These are phyloP conservation scores for Otis tarda DNA, from an alignment of 2,113 vertebrate species.

Conservation along the genomic window DNA sequence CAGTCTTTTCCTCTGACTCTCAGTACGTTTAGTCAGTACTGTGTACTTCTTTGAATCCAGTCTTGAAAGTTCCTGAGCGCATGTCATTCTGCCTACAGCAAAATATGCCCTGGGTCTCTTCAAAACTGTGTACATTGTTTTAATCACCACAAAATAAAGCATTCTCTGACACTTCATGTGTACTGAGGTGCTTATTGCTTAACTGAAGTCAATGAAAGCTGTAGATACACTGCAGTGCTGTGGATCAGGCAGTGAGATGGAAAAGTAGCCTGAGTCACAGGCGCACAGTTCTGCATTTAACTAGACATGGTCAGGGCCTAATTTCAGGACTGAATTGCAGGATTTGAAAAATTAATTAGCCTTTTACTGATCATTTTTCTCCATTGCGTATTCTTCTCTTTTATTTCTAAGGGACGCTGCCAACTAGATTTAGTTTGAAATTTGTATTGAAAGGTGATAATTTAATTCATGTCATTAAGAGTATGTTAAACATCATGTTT, in stretches of 20 bases:
- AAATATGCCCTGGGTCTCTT: neutral
- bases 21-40: neutral
- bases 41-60: neutral
- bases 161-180: neutral
- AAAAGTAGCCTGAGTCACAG: neutral
- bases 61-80: neutral
- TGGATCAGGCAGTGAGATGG: neutral
- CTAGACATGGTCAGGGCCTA: neutral
- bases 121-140: neutral
- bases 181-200: neutral
- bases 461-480: neutral
- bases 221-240: neutral
- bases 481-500: neutral
- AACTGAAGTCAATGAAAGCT: neutral
- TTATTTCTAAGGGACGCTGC: neutral
- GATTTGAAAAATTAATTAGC: neutral
- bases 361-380: neutral
- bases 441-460: neutral
- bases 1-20: neutral
- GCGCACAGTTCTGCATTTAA: neutral
- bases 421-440: neutral
- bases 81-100: neutral
- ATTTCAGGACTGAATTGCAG: neutral
- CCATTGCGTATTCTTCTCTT: neutral
- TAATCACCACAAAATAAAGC: neutral